Evolutionary conservation across 2,888 invertebrate genomes (phyloP), one percentile per base, ranked within the genome.

Genomic region (Carterocephalus palaemon): DNA sequence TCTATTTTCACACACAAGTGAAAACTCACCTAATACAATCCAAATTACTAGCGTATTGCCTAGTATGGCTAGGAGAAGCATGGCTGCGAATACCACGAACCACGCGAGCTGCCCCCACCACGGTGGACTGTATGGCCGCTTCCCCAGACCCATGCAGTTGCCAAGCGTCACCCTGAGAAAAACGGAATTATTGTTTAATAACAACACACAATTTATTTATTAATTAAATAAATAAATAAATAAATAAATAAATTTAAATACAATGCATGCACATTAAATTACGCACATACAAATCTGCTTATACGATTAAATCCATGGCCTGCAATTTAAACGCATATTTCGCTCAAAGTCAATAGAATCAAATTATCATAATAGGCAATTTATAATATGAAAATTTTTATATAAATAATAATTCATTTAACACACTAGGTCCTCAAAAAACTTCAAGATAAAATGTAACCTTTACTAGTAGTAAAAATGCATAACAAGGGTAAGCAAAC

Each of bases 1-100:
- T 31, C 15, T 5, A 15, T 15, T 32, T 9, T 19, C 19, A 17
- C 17, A 3, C 8, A 9, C 1, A 6, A 2, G 1, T 16, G 8
- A 1, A 1, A 16, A 70, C 90, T 89, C 75, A 93, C 94, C 93
- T 50, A 92, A 79, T 10, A 97, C 95, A 57, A 96, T 96, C 97
- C 97, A 97, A 64, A 96, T 94, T 42, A 97, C 96, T 40, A 96
- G 92, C 15, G 92, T 89, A 67, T 97, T 97, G 8, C 97, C 97
- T 2, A 93, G 88, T 16, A 94, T 90, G 1, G 95, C 94, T 5
- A 93, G 88, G 8, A 93, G 72, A 36, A 95, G 88, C 92, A 96
- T 95, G 31, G 90, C 64, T 0, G 91, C 89, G 59, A 95, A 95
- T 7, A 93, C 78, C 12, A 91, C 73, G 45, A 92, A 91, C 93